Conservation (phyloP, 1,140 invertebrate genomes). For the Batillaria attramentaria region DNA sequence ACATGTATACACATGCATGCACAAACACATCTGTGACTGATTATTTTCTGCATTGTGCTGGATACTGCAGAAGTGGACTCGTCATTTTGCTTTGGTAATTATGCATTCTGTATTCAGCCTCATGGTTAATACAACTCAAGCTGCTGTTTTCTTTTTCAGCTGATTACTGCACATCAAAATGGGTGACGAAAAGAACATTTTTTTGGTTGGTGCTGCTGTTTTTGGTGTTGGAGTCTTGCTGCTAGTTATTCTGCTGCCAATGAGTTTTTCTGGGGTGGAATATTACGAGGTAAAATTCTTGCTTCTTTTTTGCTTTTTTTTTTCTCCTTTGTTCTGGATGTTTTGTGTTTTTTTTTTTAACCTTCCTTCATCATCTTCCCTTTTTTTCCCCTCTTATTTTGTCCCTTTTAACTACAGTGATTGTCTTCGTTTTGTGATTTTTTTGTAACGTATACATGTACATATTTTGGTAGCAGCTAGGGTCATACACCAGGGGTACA, state of each 20-base stretch:
- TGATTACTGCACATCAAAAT: background rate
- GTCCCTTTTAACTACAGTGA: too few species aligned
- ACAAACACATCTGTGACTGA: too few species aligned
- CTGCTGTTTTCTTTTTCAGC: too few species aligned
- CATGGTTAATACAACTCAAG: too few species aligned
- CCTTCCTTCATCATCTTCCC: background rate
- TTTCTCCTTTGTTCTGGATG: background rate
- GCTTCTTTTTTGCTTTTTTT: background rate
- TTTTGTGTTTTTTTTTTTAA: background rate
- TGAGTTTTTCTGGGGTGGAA: constrained; percentile 50
- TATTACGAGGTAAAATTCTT: constrained; percentile 50
- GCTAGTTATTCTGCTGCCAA: constrained; percentile 46
- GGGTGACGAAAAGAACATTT: background rate
- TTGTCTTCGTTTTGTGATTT: too few species aligned
- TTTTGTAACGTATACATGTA: too few species aligned
- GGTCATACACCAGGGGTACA: too few species aligned
- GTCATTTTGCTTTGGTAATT: too few species aligned
- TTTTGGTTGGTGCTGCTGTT: background rate
- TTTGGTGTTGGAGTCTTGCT: constrained; percentile 38
- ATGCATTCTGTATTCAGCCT: too few species aligned
- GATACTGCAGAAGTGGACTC: too few species aligned
- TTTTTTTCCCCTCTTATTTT: background rate
- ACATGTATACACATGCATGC: too few species aligned
- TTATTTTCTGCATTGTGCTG: too few species aligned
- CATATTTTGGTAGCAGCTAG: background rate